Evolutionary conservation across 2,888 invertebrate genomes (phyloP).

Genomic region (Sceliomorpha sp.): DNA sequence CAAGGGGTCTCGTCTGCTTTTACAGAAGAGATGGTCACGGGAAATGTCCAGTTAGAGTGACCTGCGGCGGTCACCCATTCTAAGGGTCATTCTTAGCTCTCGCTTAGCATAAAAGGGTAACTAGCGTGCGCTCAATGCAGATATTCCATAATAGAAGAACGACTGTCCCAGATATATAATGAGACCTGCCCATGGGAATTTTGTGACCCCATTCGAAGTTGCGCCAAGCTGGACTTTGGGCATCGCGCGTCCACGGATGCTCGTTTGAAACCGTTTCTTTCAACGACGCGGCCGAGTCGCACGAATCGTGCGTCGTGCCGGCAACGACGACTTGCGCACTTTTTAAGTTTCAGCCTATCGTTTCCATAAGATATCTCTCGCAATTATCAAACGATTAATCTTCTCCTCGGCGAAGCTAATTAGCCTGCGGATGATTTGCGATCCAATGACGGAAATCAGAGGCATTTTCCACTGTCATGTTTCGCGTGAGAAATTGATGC

Average conservation of each 20-base stretch:
- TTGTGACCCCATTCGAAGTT: constrained; percentile 63
- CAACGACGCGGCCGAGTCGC: constrained; percentile 2
- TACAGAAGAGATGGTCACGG: constrained; percentile 65
- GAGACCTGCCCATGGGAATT: constrained; percentile 78
- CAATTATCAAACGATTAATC: constrained; percentile 5
- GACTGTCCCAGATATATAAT: constrained; percentile 79
- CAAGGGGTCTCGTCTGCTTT: constrained; percentile 21
- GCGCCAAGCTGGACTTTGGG: constrained; percentile 36
- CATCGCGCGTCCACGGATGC: constrained; percentile 12
- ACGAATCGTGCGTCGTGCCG: too few relatives aligned
- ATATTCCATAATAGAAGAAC: constrained; percentile 67
- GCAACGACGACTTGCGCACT: neutral
- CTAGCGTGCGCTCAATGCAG: constrained; percentile 69
- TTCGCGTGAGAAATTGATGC: constrained; percentile 28
- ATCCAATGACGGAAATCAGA: constrained; percentile 21
- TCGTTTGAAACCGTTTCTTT: constrained; percentile 4
- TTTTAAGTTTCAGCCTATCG: neutral
- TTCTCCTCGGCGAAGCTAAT: constrained; percentile 10
- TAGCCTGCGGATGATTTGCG: constrained; percentile 14
- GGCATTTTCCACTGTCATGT: constrained; percentile 39
- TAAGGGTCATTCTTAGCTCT: constrained; percentile 74
- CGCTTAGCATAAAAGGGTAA: constrained; percentile 78
- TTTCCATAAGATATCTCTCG: constrained; percentile 20
- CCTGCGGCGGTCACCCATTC: constrained; percentile 66
- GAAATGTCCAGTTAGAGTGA: constrained; percentile 71